Percentiles rank a stretch among this genome's conserved stretches.
These are phyloP conservation scores for Parasteatoda tepidariorum DNA, from an alignment of 1,140 invertebrate genomes.

Conservation along the genomic window DNA sequence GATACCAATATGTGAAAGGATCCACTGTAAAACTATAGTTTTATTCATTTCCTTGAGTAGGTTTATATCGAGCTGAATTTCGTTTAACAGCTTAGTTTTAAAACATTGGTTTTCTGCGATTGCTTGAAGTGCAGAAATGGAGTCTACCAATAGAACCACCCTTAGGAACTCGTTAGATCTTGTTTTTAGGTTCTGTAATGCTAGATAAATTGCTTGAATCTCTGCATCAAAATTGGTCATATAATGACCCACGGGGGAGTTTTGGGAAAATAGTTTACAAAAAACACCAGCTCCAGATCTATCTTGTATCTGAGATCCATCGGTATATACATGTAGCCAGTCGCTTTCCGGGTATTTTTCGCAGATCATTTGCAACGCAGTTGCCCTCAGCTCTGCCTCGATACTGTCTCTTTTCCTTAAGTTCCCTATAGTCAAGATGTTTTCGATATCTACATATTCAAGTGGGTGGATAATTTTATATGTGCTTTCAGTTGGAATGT, in stretches of 20 bases:
- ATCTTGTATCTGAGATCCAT: not conserved
- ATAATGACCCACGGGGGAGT: not conserved
- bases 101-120: not conserved
- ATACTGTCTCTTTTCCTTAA: not conserved
- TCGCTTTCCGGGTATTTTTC: not conserved
- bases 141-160: not conserved
- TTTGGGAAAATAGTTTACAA: not conserved
- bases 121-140: not conserved
- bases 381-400: not conserved
- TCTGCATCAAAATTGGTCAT: not conserved
- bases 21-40: not conserved
- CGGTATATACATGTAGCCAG: not conserved
- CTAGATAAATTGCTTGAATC: not conserved
- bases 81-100: not conserved
- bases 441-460: not conserved
- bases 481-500: not conserved
- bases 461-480: not conserved
- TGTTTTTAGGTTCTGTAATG: not conserved
- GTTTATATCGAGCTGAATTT: not conserved
- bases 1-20: not conserved
- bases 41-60: not conserved
- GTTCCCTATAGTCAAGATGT: not conserved
- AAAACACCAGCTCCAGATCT: not conserved
- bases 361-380: not conserved
- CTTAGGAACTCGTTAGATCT: not conserved